phyloP scores from a whole-genome alignment of 2,888 invertebrate species.

The Leucophora obtusa region DNA sequence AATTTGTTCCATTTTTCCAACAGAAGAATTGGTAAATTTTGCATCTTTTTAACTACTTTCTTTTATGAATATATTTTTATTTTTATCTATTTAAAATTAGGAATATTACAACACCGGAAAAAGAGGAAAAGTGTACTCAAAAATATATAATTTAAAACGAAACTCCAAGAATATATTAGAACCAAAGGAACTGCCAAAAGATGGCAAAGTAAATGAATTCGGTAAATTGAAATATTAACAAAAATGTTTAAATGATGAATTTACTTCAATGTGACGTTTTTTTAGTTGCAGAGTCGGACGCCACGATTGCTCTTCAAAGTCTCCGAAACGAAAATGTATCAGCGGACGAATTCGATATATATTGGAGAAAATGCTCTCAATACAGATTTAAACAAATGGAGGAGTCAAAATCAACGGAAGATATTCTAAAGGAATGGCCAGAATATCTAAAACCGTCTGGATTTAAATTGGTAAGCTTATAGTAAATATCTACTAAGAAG shows the following conservation, averaged over 20 bases:
- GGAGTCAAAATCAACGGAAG: not conserved
- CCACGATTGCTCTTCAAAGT: not conserved
- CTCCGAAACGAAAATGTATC: not conserved
- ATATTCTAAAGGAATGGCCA: conserved; percentile 21
- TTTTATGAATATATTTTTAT: not conserved
- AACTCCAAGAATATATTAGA: not conserved
- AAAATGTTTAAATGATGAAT: no score
- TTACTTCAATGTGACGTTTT: no score
- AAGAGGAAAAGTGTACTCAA: conserved; percentile 7
- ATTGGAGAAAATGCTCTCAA: conserved; percentile 1
- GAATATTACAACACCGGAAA: conserved; percentile 1
- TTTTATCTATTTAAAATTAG: not conserved
- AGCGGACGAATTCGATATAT: conserved; percentile 15
- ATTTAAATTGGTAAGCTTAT: conserved; percentile 3
- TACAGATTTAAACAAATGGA: conserved; percentile 22
- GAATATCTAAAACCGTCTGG: conserved; percentile 22
- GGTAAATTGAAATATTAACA: no score
- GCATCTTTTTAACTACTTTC: no score
- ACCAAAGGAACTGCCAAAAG: not conserved
- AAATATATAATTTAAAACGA: conserved; percentile 3
- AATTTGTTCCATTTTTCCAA: no score
- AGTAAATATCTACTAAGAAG: not conserved
- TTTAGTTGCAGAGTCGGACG: conserved; percentile 9
- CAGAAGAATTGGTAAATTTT: conserved; percentile 20
- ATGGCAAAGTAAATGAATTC: not conserved